Base-by-base conservation (phyloP, 2,888 invertebrate species). In the Subacronicta megacephala region DNA sequence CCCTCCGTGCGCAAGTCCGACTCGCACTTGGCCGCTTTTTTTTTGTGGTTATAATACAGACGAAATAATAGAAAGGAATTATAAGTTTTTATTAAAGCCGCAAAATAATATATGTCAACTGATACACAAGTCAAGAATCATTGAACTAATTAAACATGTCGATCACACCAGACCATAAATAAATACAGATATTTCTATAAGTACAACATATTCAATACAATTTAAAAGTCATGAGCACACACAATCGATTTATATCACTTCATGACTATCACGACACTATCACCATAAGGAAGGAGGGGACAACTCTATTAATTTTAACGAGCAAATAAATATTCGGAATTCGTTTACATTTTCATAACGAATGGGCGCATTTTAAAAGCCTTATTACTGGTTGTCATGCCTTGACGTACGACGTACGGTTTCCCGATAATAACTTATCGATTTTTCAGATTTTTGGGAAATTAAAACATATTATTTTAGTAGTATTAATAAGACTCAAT, bases 301-400 rank as follows among this genome's bases (percentile, higher is more conserved):
- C 60, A 71, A 75, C 77, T 82, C 80, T 76, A 83, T 82, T 83
- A 83, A 78, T 83, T 84, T 84, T 80, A 83, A 81, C 75, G 81
- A 75, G 58, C 75, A 80, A 82, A 85, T 85, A 87, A 84, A 87
- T 81, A 82, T 82, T 80, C 82, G 79, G 68, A 35, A 62, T 80
- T 79, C 82, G 83, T 84, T 84, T 83, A 81, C 83, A 82, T 87
- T 83, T 77, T 74, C 80, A 83, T 84, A 83, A 85, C 82, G 80
- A 80, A 86, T 84, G 82, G 82, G 64, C 72, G 88, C 82, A 89
- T 89, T 87, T 89, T 82, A 88, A 89, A 84, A 84, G 86, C 76
- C 86, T 87, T 85, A 89, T 89, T 89, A 88, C 83, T 64, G 77
- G 61, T 63, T 82, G 87, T 82, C 84, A 80, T 63, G 59, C 60